phyloP scores from a whole-genome alignment of 2,113 vertebrate genomes.

The Hippopotamus amphibius region DNA sequence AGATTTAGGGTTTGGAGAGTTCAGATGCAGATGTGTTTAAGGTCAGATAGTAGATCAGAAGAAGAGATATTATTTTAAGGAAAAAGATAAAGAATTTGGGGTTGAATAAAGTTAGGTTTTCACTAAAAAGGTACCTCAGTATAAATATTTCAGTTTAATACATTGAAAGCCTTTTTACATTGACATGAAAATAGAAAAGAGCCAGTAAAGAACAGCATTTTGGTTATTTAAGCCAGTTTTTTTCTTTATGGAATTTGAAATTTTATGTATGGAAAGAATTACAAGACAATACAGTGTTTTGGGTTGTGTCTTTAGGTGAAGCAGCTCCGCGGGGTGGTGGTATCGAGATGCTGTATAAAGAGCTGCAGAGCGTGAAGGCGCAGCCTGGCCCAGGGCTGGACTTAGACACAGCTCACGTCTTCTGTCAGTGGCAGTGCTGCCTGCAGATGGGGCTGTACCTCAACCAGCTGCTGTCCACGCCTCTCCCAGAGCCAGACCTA shows the following conservation, averaged over 20 bases:
- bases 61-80: slow-evolving; percentile 22
- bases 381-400: slow-evolving; percentile 82
- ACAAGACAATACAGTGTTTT: neutral
- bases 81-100: slow-evolving; percentile 4
- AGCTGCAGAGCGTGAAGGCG: slow-evolving; percentile 84
- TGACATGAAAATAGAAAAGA: neutral
- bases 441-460: slow-evolving; percentile 92
- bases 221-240: slow-evolving; percentile 4
- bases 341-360: slow-evolving; percentile 54
- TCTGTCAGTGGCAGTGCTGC: slow-evolving; percentile 97
- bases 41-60: neutral
- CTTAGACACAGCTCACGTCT: slow-evolving; percentile 89
- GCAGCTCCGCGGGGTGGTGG: neutral
- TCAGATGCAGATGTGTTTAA: slow-evolving; percentile 25
- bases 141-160: slow-evolving; percentile 48
- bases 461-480: slow-evolving; percentile 92
- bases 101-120: slow-evolving; percentile 42
- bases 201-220: slow-evolving; percentile 42
- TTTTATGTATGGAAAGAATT: neutral
- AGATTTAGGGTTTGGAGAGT: slow-evolving; percentile 28
- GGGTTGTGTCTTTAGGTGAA: slow-evolving; percentile 68
- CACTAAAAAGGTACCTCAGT: slow-evolving; percentile 48
- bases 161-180: slow-evolving; percentile 23
- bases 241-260: neutral
- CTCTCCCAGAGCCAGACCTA: slow-evolving; percentile 90